Evolutionary conservation across 2,888 invertebrate genomes (phyloP), one percentile per base, ranked within the genome.

Genomic region (Autographa gamma): DNA sequence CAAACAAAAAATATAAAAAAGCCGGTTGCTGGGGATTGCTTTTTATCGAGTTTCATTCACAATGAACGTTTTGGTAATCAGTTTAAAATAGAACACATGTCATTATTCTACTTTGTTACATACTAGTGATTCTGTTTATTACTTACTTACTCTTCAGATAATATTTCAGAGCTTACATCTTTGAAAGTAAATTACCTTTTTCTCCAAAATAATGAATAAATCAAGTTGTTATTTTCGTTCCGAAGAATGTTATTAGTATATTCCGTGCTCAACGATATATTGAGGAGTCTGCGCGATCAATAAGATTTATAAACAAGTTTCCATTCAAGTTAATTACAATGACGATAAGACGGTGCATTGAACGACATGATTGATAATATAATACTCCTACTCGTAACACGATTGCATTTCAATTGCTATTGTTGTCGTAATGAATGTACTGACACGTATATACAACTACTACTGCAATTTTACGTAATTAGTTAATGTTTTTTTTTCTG

Each of bases 251-350:
- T 78, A 73, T n/a, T n/a, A n/a, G n/a, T n/a, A n/a, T n/a, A n/a
- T n/a, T n/a, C n/a, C 74, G 74, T 81, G 68, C 65, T 72, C 64
- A 52, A 73, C 79, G 81, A 84, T 83, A 81, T 78, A 83, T 80
- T 66, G 73, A 66, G 66, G 67, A 73, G 73, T 74, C 73, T 71
- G 79, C 83, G 84, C 85, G 85, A 86, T 79, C 82, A 71, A 67
- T 78, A 81, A 86, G 80, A 85, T 90, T 86, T 87, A 86, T 86
- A 85, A 86, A 88, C 84, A 87, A 81, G 79, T 79, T 80, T 85
- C 79, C 85, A 86, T 90, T 88, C 82, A 88, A 84, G 81, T 86
- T 89, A 88, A 89, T 89, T 87, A 85, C 82, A 77, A 72, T 80
- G 80, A 74, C 80, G 86, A 89, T 88, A 89, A 88, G 79, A 74